These are phyloP conservation scores for Apantesis nais DNA, from an alignment of 2,888 invertebrate species.

Conservation along the genomic window DNA sequence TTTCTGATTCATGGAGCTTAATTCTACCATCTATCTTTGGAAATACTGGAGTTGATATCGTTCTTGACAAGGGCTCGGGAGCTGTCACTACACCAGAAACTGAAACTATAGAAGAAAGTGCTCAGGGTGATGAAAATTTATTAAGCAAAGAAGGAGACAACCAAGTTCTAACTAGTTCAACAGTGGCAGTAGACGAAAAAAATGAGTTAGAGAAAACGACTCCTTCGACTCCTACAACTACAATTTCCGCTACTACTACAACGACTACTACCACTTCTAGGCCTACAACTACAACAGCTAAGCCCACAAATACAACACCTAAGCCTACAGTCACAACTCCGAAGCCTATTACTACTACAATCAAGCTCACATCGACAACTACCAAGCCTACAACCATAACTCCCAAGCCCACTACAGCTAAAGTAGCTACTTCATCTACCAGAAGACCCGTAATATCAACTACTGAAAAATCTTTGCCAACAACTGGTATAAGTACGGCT, in stretches of 20 bases:
- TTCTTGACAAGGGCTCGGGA: conserved; percentile 80
- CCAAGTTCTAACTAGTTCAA: conserved; percentile 56
- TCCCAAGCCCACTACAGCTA: conserved; percentile 36
- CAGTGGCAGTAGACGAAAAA: conserved; percentile 45
- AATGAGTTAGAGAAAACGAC: conserved; percentile 40
- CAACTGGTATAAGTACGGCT: conserved; percentile 30
- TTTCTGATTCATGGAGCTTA: conserved; percentile 92
- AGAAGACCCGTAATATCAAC: conserved; percentile 25
- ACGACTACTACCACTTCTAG: conserved; percentile 22
- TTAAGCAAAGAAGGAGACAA: conserved; percentile 67
- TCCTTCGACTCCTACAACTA: not conserved
- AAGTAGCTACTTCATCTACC: conserved; percentile 34
- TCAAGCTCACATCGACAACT: conserved; percentile 38
- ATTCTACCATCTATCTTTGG: conserved; percentile 93
- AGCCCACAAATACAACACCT: not conserved
- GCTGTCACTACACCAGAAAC: conserved; percentile 75
- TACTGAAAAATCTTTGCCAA: conserved; percentile 22
- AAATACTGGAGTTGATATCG: conserved; percentile 87
- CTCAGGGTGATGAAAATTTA: conserved; percentile 58
- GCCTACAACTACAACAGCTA: conserved; percentile 2
- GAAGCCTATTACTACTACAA: not conserved
- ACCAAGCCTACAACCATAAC: conserved; percentile 26
- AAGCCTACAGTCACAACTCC: not conserved
- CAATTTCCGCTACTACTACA: conserved; percentile 5
- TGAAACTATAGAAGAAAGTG: conserved; percentile 67